Base-by-base conservation (phyloP, 2,113 vertebrate genomes). In the Tachysurus vachellii region DNA sequence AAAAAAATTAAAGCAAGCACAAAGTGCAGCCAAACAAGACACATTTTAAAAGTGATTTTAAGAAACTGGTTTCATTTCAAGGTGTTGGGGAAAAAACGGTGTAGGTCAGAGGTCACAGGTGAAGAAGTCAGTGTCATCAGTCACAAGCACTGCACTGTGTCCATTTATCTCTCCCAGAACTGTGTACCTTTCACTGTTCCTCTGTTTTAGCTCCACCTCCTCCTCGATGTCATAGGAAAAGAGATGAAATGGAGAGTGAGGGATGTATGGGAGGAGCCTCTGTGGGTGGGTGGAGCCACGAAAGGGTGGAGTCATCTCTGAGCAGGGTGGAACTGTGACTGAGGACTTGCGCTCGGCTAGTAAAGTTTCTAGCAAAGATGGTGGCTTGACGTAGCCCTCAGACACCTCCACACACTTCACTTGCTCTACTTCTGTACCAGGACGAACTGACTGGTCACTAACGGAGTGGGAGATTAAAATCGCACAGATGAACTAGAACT, bases 161-260 rank as follows among this genome's bases (percentile, higher is more conserved):
- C 56, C 26, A 23, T 6, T 31, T 81, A n/a, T n/a, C 31, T 70
- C 82, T 53, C 10, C 4, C 2, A 6, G 13, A 47, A 3, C 21
- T 54, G 4, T 84, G 59, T 86, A 88, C 88, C 80, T 89, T 84
- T 82, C 66, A 50, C 19, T 53, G 54, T n/a, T 90, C 88, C 54
- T 88, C 91, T 91, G 91, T 92, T 91, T 92, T 91, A 88, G 92
- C 92, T 91, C 68, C 90, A 86, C 21, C 79, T 94, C 92, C 76
- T 98, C 96, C 57, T 97, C 94, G 47, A 98, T 94, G 93, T 99
- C 97, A 0, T 99, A 98, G 0, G 97, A 98, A 92, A 99, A 99
- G 88, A 99, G 97, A 90, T 98, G 97, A 91, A 99, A 99, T 88
- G 97, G 97, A 14, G 95, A 95, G 90, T 98, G 97, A 17, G 97